These are phyloP conservation scores for Mesoligia furuncula DNA, from an alignment of 2,888 invertebrate genomes.

Conservation along the genomic window DNA sequence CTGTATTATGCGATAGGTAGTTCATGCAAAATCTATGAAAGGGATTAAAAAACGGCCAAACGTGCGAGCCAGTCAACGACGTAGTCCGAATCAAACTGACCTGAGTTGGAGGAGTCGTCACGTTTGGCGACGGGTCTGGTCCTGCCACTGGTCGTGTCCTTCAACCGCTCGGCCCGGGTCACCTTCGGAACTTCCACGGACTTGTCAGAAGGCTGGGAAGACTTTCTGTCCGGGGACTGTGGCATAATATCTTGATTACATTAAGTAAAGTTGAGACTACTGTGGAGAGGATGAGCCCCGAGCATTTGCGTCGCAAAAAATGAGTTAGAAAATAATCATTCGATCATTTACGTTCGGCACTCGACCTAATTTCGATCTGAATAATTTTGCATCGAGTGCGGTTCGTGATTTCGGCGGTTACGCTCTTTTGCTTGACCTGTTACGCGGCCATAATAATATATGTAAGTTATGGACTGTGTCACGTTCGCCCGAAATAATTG, in stretches of 20 bases:
- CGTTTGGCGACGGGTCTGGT: constrained; percentile 70
- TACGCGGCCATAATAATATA: not conserved
- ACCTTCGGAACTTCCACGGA: constrained; percentile 73
- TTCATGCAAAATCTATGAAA: not conserved
- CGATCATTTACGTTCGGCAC: constrained; percentile 2
- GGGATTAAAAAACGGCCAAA: not conserved
- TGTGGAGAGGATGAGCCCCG: not conserved
- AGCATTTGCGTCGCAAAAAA: constrained; percentile 6
- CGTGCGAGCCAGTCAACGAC: not conserved
- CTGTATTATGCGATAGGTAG: not conserved
- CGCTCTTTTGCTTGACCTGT: not conserved
- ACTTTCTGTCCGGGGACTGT: constrained; percentile 82
- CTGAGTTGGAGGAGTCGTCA: constrained; percentile 85
- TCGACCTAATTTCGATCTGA: constrained; percentile 32
- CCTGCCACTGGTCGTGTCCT: constrained; percentile 69
- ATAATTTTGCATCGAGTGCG: constrained; percentile 30
- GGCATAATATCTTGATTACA: constrained; percentile 1
- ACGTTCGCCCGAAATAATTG: not conserved
- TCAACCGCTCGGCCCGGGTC: constrained; percentile 56
- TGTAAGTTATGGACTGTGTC: not conserved
- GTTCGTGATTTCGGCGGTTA: constrained; percentile 11
- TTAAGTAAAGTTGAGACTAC: not conserved
- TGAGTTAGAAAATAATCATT: not conserved
- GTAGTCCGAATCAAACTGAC: constrained; percentile 66
- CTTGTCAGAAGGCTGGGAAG: constrained; percentile 73